Evolutionary conservation across 2,113 vertebrate species (phyloP).

Genomic region (Columbina picui): DNA sequence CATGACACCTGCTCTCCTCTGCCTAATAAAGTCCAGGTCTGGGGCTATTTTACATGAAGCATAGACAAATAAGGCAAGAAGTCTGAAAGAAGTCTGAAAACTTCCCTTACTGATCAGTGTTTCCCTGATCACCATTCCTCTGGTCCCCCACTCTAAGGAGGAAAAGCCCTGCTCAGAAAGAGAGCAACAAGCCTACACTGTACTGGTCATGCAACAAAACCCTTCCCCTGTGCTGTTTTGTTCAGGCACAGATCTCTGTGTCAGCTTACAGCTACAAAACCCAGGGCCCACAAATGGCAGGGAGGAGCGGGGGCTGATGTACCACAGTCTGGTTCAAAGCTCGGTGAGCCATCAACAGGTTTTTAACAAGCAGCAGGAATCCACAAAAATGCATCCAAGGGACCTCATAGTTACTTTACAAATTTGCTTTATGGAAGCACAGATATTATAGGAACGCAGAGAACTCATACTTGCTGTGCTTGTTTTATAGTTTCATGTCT

Average conservation of each 20-base stretch:
- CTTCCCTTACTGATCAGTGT: background rate
- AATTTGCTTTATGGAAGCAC: background rate
- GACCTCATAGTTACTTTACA: background rate
- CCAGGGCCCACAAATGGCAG: background rate
- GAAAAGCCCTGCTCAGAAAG: background rate
- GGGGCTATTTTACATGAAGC: background rate
- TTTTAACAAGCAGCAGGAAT: conserved; percentile 9
- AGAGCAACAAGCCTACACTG: background rate
- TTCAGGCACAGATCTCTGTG: background rate
- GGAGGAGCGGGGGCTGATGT: background rate
- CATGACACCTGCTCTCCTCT: background rate
- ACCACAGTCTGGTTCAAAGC: accelerated
- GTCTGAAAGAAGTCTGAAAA: background rate
- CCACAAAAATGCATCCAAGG: background rate
- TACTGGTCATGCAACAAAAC: background rate
- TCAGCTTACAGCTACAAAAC: background rate
- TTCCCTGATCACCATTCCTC: background rate
- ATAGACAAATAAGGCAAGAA: background rate
- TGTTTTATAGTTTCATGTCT: conserved; percentile 23
- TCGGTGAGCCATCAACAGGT: accelerated
- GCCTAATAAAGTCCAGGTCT: background rate
- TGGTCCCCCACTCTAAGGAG: background rate
- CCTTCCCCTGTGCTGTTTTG: background rate
- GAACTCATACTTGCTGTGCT: background rate
- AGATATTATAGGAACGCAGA: background rate